Evolutionary conservation across 2,113 vertebrate genomes (phyloP).

Genomic region (Chlorodrepanis virens): DNA sequence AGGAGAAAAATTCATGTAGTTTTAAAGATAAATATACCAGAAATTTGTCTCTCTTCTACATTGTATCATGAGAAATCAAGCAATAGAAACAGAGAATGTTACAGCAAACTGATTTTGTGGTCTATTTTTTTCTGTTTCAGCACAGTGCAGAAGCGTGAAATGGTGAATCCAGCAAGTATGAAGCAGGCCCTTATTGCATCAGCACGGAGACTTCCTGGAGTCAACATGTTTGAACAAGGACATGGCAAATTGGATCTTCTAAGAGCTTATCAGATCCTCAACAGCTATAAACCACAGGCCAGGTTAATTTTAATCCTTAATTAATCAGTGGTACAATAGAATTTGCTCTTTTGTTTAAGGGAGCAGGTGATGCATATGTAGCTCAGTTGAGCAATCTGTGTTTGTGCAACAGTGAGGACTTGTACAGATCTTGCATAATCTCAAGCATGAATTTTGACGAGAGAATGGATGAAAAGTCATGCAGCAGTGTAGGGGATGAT

Average conservation of each 20-base stretch:
- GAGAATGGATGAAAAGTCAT: not conserved
- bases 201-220: conserved; percentile 92
- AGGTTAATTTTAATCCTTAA: conserved; percentile 76
- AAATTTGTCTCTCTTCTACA: not conserved
- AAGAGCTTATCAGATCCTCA: conserved; percentile 95
- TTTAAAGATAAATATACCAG: not conserved
- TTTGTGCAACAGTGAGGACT: not conserved
- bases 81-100: not conserved
- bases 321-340: not conserved
- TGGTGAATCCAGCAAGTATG: conserved; percentile 98
- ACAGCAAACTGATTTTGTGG: not conserved
- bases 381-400: not conserved
- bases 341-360: not conserved
- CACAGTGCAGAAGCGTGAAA: conserved; percentile 91
- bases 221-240: conserved; percentile 99
- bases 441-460: not conserved
- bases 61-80: not conserved
- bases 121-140: conserved; percentile 53
- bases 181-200: conserved; percentile 97
- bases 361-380: not conserved
- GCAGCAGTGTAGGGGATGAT: not conserved
- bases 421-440: not conserved
- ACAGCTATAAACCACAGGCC: conserved; percentile 96
- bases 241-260: conserved; percentile 97
- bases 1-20: not conserved